Conservation (phyloP, 2,113 vertebrate species). For the Indicator maculatus region DNA sequence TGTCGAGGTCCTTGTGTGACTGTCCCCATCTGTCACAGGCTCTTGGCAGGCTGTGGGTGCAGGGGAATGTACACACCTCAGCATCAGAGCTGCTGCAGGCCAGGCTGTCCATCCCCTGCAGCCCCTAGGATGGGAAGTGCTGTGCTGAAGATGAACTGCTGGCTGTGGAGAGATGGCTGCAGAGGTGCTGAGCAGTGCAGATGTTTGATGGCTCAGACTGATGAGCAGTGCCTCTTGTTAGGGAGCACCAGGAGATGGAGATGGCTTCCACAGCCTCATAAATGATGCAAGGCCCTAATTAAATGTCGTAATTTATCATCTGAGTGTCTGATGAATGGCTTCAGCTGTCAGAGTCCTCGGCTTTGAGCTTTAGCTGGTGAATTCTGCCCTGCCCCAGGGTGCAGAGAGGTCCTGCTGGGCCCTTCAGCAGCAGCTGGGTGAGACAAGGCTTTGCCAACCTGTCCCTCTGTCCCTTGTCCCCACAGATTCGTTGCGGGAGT, state of each 20-base stretch:
- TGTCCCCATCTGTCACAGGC: neutral
- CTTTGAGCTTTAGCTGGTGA: neutral
- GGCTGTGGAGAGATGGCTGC: neutral
- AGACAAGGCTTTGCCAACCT: conserved; percentile 9
- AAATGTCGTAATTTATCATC: conserved; percentile 44
- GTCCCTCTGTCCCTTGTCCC: neutral
- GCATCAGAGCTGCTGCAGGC: neutral
- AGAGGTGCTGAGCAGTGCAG: neutral
- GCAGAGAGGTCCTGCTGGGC: neutral
- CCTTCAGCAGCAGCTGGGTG: neutral
- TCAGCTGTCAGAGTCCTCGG: neutral
- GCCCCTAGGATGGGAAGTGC: neutral
- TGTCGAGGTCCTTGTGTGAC: neutral
- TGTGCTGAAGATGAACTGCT: neutral
- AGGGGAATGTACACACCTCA: fast-evolving
- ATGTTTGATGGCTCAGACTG: neutral
- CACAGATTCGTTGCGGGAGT: conserved; percentile 91
- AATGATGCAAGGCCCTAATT: conserved; percentile 58
- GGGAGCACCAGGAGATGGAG: neutral
- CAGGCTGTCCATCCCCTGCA: neutral
- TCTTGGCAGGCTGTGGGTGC: neutral
- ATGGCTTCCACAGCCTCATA: neutral
- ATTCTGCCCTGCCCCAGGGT: fast-evolving
- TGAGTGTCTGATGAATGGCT: neutral
- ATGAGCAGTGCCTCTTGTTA: neutral